Percentiles rank a stretch among this genome's conserved stretches.
These are phyloP conservation scores for Bubo blakistoni DNA, from an alignment of 2,113 vertebrate genomes.

Conservation along the genomic window DNA sequence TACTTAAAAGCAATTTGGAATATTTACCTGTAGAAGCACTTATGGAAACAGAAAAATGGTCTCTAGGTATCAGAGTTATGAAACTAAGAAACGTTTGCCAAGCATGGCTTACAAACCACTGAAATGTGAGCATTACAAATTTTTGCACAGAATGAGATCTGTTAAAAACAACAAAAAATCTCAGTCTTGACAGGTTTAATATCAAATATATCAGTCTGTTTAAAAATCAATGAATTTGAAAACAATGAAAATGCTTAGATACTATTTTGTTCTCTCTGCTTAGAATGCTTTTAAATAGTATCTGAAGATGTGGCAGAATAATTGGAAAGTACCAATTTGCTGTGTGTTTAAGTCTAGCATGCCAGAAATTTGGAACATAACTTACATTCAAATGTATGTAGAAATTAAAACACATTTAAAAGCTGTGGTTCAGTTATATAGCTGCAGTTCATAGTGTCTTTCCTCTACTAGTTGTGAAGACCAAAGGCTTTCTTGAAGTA, in stretches of 20 bases:
- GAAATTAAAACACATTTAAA: neutral
- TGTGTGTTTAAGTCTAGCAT: neutral
- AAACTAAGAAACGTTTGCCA: conserved; percentile 18
- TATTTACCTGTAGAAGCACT: conserved; percentile 34
- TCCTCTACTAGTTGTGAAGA: neutral
- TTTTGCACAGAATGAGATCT: conserved; percentile 16
- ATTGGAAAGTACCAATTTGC: neutral
- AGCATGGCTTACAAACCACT: neutral
- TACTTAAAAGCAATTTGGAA: conserved; percentile 42
- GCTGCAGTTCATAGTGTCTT: neutral
- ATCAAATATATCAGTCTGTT: neutral
- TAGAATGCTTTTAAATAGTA: neutral
- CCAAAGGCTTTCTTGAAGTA: neutral
- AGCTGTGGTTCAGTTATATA: neutral
- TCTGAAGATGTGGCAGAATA: neutral
- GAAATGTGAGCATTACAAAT: conserved; percentile 18
- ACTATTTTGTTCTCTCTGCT: neutral
- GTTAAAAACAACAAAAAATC: conserved; percentile 15
- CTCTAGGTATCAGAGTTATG: conserved; percentile 33
- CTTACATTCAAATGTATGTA: neutral
- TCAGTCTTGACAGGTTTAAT: conserved; percentile 36
- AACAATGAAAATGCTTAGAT: neutral
- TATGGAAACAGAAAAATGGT: conserved; percentile 29
- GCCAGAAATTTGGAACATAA: neutral
- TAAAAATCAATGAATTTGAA: neutral